phyloP scores from a whole-genome alignment of 2,113 vertebrate genomes.

The Thamnaconus septentrionalis region DNA sequence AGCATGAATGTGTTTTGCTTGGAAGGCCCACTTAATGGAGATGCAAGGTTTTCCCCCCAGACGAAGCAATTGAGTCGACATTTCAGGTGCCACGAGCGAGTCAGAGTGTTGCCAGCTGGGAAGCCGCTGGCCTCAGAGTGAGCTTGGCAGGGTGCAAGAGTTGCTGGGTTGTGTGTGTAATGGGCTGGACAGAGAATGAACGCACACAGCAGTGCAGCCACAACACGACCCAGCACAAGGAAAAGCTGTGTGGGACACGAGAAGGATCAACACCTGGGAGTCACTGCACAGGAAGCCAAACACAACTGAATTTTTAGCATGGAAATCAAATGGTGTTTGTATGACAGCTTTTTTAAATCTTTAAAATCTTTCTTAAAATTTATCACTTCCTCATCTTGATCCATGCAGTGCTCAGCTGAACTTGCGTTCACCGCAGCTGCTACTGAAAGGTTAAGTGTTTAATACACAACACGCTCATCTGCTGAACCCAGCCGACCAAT shows the following conservation, averaged over 20 bases:
- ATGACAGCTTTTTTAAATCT: too few species aligned
- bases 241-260: conserved; percentile 17
- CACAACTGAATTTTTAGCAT: too few species aligned
- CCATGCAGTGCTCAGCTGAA: too few species aligned
- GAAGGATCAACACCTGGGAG: conserved; percentile 4
- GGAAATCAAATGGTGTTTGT: too few species aligned
- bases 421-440: too few species aligned
- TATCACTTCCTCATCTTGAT: too few species aligned
- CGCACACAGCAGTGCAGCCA: conserved; percentile 37
- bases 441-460: too few species aligned
- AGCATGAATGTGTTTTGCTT: conserved; percentile 27
- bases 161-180: conserved; percentile 19
- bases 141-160: conserved; percentile 25
- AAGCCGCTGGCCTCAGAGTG: conserved; percentile 31
- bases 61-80: conserved; percentile 40
- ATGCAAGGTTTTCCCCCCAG: conserved; percentile 32
- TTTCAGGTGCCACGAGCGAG: conserved; percentile 42
- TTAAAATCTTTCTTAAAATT: too few species aligned
- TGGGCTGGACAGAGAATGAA: conserved; percentile 36
- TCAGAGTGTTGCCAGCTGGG: conserved; percentile 46
- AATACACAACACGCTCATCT: too few species aligned
- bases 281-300: neutral
- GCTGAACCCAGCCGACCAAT: too few species aligned
- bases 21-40: conserved; percentile 32
- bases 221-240: conserved; percentile 7